These are phyloP conservation scores for Anneissia japonica DNA, from an alignment of 35 echinoderm and acorn worm genomes.

Conservation along the genomic window DNA sequence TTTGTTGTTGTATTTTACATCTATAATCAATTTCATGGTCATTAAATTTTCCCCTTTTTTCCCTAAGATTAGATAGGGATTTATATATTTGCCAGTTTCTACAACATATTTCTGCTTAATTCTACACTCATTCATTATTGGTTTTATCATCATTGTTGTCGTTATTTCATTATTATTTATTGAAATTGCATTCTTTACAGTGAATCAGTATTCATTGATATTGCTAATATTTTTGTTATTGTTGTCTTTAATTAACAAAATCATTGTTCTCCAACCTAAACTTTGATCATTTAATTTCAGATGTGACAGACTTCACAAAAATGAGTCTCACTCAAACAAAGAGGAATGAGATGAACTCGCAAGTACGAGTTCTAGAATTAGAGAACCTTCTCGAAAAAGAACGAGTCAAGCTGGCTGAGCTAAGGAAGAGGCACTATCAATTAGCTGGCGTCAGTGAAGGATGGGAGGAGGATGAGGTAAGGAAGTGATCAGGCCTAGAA, in stretches of 20 bases:
- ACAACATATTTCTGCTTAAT: neutral
- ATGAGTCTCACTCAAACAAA: constrained; percentile 83
- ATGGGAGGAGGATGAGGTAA: constrained; percentile 79
- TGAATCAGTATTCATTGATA: neutral
- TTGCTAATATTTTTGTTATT: no score
- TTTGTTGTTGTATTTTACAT: neutral
- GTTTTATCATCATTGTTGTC: no score
- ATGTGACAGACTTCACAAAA: constrained; percentile 70
- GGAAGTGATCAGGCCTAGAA: constrained; percentile 2
- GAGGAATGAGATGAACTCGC: constrained; percentile 77
- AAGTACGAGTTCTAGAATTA: constrained; percentile 71
- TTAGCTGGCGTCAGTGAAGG: constrained; percentile 82
- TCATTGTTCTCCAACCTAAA: neutral
- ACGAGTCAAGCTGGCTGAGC: constrained; percentile 58
- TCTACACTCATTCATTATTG: neutral
- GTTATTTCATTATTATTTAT: no score
- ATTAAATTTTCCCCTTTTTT: neutral
- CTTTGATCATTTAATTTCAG: constrained; percentile 20
- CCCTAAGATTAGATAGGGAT: neutral
- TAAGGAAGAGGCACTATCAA: constrained; percentile 78
- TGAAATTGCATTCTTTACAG: no score
- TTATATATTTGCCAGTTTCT: neutral
- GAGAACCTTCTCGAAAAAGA: constrained; percentile 85
- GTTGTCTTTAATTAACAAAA: neutral
- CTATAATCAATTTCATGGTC: neutral